phyloP scores from a whole-genome alignment of 2,888 invertebrate species.

The Yponomeuta sedellus region DNA sequence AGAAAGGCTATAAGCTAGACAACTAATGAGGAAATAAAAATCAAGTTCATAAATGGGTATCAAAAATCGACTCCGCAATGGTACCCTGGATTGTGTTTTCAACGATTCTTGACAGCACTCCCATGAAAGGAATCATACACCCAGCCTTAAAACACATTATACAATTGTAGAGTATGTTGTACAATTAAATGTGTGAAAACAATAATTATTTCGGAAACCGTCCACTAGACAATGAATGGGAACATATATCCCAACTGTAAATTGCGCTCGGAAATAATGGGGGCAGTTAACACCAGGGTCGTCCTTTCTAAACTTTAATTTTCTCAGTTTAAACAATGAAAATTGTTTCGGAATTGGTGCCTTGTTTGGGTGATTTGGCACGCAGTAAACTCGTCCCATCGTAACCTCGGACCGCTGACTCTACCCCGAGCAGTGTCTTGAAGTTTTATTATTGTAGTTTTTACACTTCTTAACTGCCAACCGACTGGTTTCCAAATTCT shows the following conservation, averaged over 20 bases:
- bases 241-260: neutral
- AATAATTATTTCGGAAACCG: neutral
- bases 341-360: slow-evolving; percentile 12
- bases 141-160: too few relatives aligned
- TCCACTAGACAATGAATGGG: neutral
- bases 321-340: slow-evolving; percentile 10
- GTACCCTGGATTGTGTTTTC: too few relatives aligned
- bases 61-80: too few relatives aligned
- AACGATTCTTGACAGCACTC: too few relatives aligned
- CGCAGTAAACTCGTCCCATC: neutral
- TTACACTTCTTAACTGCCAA: too few relatives aligned
- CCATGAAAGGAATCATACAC: too few relatives aligned
- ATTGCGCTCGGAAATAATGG: neutral
- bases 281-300: neutral
- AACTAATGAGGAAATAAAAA: too few relatives aligned
- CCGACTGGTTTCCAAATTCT: too few relatives aligned
- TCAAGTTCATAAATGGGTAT: too few relatives aligned
- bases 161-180: neutral
- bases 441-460: neutral
- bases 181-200: too few relatives aligned
- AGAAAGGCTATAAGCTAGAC: too few relatives aligned
- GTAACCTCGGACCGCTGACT: neutral
- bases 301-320: slow-evolving; percentile 6
- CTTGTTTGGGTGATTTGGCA: neutral
- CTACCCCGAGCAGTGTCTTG: neutral